These are phyloP conservation scores for Sphaerolaimus hirsutus DNA, from an alignment of 2,888 invertebrate species.

Conservation along the genomic window DNA sequence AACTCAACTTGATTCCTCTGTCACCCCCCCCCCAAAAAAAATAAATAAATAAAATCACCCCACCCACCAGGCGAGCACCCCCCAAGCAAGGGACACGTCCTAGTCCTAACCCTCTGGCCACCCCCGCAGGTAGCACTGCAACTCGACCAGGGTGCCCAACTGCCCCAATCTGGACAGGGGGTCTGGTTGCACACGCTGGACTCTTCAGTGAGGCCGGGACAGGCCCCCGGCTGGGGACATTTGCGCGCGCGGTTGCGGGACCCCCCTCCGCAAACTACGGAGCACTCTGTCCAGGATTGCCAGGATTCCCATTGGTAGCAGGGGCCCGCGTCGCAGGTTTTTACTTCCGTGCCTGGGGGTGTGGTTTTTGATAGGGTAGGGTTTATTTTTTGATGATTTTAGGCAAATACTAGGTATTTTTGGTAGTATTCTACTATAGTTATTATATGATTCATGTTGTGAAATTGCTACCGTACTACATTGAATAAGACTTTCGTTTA, in stretches of 20 bases:
- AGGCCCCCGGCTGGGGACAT: conserved; percentile 1
- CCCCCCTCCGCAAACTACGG: conserved; percentile 3
- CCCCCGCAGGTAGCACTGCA: conserved; percentile 6
- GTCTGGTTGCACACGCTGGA: conserved; percentile 7
- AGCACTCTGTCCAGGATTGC: conserved; percentile 6
- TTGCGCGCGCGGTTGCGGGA: not conserved
- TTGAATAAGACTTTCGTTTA: too few species aligned
- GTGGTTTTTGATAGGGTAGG: too few species aligned
- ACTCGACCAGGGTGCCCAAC: conserved; percentile 7
- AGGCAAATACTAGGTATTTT: too few species aligned
- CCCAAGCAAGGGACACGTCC: conserved; percentile 4
- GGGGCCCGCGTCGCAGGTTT: conserved; percentile 4
- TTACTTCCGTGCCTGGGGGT: too few species aligned
- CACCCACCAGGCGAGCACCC: too few species aligned
- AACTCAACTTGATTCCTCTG: too few species aligned
- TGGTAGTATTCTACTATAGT: too few species aligned
- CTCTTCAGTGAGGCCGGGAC: conserved; percentile 5
- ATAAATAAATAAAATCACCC: too few species aligned
- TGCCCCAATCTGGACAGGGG: conserved; percentile 9
- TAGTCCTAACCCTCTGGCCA: conserved; percentile 2
- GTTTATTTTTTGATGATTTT: too few species aligned
- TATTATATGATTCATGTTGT: too few species aligned
- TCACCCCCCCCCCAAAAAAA: too few species aligned
- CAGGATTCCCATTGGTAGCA: conserved; percentile 6
- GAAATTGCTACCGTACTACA: too few species aligned